Conservation (phyloP, 2,888 invertebrate genomes). For the Ectemnius lituratus region DNA sequence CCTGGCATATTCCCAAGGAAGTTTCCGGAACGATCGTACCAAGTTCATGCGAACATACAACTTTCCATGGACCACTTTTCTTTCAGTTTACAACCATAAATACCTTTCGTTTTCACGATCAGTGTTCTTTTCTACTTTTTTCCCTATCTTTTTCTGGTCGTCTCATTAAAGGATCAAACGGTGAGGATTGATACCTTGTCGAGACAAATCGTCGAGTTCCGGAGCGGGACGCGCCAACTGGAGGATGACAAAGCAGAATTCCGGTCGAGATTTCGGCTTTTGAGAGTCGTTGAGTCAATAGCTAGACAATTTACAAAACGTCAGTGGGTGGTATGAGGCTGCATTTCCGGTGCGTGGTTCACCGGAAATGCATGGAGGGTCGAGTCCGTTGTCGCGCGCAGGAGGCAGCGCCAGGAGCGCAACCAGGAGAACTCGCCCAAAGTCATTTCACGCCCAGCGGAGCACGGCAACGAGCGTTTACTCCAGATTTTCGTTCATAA, state of each 20-base stretch:
- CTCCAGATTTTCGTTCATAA: slow-evolving; percentile 69
- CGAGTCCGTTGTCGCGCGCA: slow-evolving; percentile 21
- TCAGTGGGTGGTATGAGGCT: slow-evolving; percentile 29
- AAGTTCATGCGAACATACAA: background rate
- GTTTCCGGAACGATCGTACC: background rate
- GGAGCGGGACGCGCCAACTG: background rate
- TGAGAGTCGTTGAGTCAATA: background rate
- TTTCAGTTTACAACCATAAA: background rate
- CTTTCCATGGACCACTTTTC: background rate
- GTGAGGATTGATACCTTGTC: background rate
- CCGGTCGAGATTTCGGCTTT: slow-evolving; percentile 7
- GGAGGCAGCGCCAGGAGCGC: slow-evolving; percentile 40
- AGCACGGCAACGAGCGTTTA: slow-evolving; percentile 65
- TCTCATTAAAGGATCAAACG: background rate
- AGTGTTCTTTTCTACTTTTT: background rate
- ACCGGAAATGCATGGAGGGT: slow-evolving; percentile 58
- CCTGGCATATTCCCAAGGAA: background rate
- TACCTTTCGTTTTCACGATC: too few species aligned
- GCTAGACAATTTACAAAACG: slow-evolving; percentile 17
- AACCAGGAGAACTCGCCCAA: slow-evolving; percentile 58
- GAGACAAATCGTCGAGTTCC: background rate
- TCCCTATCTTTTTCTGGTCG: background rate
- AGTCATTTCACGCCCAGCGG: slow-evolving; percentile 72
- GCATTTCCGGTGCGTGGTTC: slow-evolving; percentile 51
- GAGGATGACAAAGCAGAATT: slow-evolving; percentile 14